Evolutionary conservation across 2,797 vertebrate species (phyloP).

Genomic region (Melanotaenia nigrans): DNA sequence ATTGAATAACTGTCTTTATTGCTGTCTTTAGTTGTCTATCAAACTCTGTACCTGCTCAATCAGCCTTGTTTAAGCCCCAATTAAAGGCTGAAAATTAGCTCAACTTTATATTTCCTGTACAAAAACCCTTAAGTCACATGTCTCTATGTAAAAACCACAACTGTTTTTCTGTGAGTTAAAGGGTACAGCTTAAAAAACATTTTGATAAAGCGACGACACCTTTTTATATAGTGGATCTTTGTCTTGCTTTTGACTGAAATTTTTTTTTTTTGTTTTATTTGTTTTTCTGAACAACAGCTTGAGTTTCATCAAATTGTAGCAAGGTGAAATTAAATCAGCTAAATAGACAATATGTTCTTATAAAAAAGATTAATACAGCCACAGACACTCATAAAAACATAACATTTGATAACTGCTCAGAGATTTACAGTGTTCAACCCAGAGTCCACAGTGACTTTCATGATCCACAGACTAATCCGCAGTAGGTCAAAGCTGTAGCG

Average conservation of each 20-base stretch:
- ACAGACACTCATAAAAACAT: constrained; percentile 3
- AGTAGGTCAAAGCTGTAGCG: background rate
- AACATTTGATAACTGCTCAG: background rate
- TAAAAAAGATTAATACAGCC: constrained; percentile 5
- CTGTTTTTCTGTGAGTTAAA: background rate
- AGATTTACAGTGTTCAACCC: background rate
- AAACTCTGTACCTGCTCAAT: constrained; percentile 14
- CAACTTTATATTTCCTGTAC: background rate
- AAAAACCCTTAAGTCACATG: constrained; percentile 15
- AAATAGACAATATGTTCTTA: background rate
- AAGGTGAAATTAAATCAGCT: background rate
- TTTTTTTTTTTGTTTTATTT: background rate
- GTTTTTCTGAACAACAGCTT: background rate
- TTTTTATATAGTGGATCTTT: too few species aligned
- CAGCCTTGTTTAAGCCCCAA: constrained; percentile 5
- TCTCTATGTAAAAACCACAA: background rate
- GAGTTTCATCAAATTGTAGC: background rate
- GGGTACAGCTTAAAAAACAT: too few species aligned
- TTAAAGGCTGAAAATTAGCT: constrained; percentile 2
- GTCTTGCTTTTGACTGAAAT: background rate
- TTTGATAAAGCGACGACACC: too few species aligned
- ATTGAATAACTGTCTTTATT: constrained; percentile 18
- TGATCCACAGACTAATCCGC: background rate
- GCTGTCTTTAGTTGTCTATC: constrained; percentile 18
- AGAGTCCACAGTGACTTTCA: background rate